Evolutionary conservation across 2,797 vertebrate genomes (phyloP), one percentile per base, ranked within the genome.

Genomic region (Eurystomus glaucurus): DNA sequence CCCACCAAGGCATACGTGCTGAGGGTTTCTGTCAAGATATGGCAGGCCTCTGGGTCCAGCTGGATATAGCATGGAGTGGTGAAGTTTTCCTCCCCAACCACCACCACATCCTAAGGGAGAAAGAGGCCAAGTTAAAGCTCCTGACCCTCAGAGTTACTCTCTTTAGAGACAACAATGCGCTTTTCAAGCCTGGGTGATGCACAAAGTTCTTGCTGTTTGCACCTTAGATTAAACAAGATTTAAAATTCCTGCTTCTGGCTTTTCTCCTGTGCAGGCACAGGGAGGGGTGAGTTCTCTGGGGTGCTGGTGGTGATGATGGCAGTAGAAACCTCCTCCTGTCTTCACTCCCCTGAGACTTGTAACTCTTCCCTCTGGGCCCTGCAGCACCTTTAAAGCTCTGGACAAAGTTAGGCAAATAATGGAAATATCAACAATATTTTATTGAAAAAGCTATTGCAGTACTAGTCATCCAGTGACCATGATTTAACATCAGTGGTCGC

Each of bases 41-140:
- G 99, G 98, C 99, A 99, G 50, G 99, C 98, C 87, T 99, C 99
- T 5, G 99, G 98, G 6, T 99, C 99, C 99, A 99, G 98, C 95
- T 99, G 99, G 96, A 99, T 98, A 81, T 99, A 99, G 97, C 99
- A 99, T 0, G 99, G 99, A 1, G 99, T 99, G 43, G 99, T 99
- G 97, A 99, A 99, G 96, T 99, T 99, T 85, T 99, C 99, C 81
- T 99, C 99, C 29, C 99, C 99, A 0, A 99, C 99, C 51, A 99
- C 99, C 93, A 99, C 99, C 70, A 99, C 99, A 13, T 99, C 99
- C 99, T 99, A 87, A 8, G 51, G 66, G 20, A 76, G 25, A 85
- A 94, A 78, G n/a, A 78, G 18, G 41, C 33, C 81, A 55, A n/a
- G 50, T 96, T 92, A 96, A 43, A 37, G 31, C 51, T 62, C 5